Evolutionary conservation across 2,113 vertebrate species (phyloP).

Genomic region (Merops nubicus): DNA sequence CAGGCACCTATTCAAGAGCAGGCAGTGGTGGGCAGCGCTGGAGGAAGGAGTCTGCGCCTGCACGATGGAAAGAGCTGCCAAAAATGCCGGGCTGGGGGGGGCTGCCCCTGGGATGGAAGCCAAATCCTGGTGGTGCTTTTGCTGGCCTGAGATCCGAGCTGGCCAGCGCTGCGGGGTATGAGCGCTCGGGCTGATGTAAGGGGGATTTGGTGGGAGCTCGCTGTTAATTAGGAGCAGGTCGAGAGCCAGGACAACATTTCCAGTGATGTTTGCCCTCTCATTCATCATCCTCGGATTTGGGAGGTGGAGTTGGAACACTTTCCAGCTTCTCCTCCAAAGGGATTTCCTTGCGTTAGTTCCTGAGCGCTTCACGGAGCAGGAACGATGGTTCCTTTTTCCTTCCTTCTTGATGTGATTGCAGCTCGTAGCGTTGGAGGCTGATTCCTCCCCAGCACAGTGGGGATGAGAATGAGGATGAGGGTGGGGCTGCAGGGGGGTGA

Average conservation of each 20-base stretch:
- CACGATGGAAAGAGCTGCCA: neutral
- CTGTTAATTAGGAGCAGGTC: conserved; percentile 30
- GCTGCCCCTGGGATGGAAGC: neutral
- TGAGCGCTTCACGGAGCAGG: neutral
- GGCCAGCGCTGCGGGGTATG: neutral
- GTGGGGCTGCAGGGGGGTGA: neutral
- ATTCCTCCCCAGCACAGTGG: accelerated
- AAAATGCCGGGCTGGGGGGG: neutral
- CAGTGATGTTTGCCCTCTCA: neutral
- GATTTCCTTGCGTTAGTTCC: neutral
- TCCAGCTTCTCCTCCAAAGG: neutral
- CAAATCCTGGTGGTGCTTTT: neutral
- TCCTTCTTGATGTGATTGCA: neutral
- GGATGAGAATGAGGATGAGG: neutral
- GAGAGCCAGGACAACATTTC: conserved; percentile 16
- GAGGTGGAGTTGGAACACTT: neutral
- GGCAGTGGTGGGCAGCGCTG: neutral
- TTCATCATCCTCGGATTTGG: neutral
- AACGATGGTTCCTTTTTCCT: neutral
- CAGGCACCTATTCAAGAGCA: neutral
- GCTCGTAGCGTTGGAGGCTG: accelerated
- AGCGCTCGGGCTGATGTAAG: neutral
- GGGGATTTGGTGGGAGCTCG: conserved; percentile 7
- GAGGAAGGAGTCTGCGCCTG: neutral
- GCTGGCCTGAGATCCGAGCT: neutral